Base-by-base conservation (phyloP, 1,140 invertebrate genomes). In the Teleopsis dalmanni region DNA sequence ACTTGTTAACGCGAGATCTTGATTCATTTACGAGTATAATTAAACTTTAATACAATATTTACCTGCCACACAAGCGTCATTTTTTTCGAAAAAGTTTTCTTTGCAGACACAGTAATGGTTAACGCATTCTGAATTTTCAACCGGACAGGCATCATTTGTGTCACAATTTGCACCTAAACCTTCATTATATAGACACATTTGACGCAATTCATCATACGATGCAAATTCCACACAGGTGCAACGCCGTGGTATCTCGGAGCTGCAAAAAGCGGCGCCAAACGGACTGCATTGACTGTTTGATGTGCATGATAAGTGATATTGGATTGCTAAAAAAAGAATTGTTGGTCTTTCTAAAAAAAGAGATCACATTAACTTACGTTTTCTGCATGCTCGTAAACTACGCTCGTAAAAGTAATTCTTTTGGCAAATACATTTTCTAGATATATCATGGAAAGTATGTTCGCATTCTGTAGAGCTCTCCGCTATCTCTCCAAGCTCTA, bases 71-170 rank as follows among this genome's bases (percentile, higher is more conserved):
- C 75, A 76, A 3, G 49, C 16, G 2, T 55, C 62, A 3, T 68
- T 61, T 21, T 65, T 53, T n/a, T 58, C 57, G 7, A 71, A 56
- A 40, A 69, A 76, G 4, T 71, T 65, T 0, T 65, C 51, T 3
- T 50, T 53, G 33, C 75, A 77, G 1, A 63, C 53, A 48, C 75
- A 77, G 16, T 31, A 27, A 3, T 67, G 69, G 11, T 62, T 57
- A 8, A 57, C 56, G 51, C 75, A 77, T 6, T 69, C 58, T 0
- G 74, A 60, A 55, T 76, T 60, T 2, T 57, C 55, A 1, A 72
- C 66, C 0, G 55, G 50, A 42, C 68, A 71, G 21, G 45, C 56
- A 35, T 67, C 59, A 27, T 59, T 58, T 3, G 60, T 57, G 25
- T 63, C 57, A 43, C 68, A 71, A 36, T 63, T 57, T 14, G 57